A percentile compares a stretch with the other conserved stretches of the same genome.
Evolutionary conservation across 2,888 invertebrate genomes (phyloP).

Genomic region (Amblyjoppa fuscipennis): DNA sequence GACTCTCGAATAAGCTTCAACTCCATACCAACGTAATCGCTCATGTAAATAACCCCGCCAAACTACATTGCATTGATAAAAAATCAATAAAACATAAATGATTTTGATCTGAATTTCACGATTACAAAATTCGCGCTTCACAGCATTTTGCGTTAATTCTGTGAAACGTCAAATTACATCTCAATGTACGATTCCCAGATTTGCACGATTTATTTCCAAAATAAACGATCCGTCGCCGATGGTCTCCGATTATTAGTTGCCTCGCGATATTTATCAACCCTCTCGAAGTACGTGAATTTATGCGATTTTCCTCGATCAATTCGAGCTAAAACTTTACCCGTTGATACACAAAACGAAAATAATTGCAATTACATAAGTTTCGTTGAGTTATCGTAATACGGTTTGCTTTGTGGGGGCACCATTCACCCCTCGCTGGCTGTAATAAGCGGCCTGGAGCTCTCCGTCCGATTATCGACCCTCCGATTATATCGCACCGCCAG

Average conservation of each 20-base stretch:
- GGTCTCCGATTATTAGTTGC: not conserved
- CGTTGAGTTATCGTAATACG: slow-evolving; percentile 49
- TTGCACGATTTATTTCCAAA: not conserved
- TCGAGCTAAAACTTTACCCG: not conserved
- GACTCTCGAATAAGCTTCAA: not conserved
- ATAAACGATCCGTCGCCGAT: not conserved
- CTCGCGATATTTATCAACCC: not conserved
- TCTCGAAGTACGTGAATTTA: slow-evolving; percentile 7
- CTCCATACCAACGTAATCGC: not conserved
- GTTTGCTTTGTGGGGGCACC: slow-evolving; percentile 10
- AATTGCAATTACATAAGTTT: slow-evolving; percentile 36
- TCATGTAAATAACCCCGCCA: no score
- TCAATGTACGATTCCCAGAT: not conserved
- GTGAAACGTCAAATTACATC: not conserved
- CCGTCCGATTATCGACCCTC: slow-evolving; percentile 53
- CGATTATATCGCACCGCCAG: slow-evolving; percentile 43
- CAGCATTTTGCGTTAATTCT: not conserved
- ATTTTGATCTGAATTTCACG: not conserved
- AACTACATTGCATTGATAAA: not conserved
- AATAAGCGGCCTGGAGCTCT: slow-evolving; percentile 36
- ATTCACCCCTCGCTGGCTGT: slow-evolving; percentile 1
- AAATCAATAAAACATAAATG: not conserved
- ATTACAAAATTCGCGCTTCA: not conserved
- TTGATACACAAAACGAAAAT: not conserved
- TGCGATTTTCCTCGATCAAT: not conserved